Evolutionary conservation across 2,797 vertebrate species (phyloP), one percentile per base, ranked within the genome.

Genomic region (Echeneis naucrates): DNA sequence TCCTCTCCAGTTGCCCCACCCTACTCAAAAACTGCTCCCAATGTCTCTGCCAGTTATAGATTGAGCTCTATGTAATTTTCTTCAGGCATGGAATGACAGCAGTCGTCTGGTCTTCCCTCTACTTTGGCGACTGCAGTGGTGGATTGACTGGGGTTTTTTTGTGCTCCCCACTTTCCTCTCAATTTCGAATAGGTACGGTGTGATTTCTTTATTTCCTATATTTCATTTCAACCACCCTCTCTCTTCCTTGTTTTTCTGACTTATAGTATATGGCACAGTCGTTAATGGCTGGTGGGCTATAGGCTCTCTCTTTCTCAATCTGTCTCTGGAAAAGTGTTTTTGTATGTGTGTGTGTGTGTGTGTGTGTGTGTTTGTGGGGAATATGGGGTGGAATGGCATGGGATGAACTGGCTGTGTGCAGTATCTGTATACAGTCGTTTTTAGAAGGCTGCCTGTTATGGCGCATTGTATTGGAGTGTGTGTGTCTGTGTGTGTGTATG

Each of bases 371-470:
- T 81, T 60, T 70, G 27, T 75, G 78, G 50, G 72, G 53, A 56
- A 58, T 48, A 73, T 88, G 86, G 63, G 68, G 54, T 86, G 85
- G 68, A 74, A 78, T 85, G 77, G 76, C 68, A 73, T 40, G 52
- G 79, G 69, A 75, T 85, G 78, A 63, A 87, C 70, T 73, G 71
- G 78, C 74, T 87, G 81, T 88, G 84, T 89, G 89, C 80, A 70
- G 79, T 77, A 81, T 87, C 81, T 87, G 88, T 89, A 81, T 85
- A 90, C 88, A 91, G 88, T 92, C 82, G 74, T 88, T 90, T 91
- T 90, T 84, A 85, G 80, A 92, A 93, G 91, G 92, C 90, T 33
- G 87, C 88, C 92, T 80, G 32, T 87, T 78, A 68, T 86, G 87
- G 86, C 84, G 75, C 60, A 60, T 87, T 87, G 83, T 88, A 48